Base-by-base conservation (phyloP, 2,113 vertebrate species). In the Podarcis raffonei region DNA sequence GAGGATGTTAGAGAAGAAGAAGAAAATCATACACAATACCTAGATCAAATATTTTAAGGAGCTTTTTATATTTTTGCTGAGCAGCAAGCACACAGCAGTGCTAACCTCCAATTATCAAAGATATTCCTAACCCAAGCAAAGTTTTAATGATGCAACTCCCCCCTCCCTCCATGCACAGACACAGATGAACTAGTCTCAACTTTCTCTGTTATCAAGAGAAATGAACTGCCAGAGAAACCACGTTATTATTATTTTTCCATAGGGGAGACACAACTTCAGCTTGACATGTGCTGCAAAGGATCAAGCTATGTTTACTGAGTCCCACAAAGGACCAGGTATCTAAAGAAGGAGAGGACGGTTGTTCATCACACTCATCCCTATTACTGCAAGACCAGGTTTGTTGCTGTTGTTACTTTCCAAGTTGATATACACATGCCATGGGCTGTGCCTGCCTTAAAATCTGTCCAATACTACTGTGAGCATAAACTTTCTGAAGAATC, bases 31-130 rank as follows among this genome's bases (percentile, higher is more conserved):
- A 72, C 90, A 75, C 48, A 75, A 22, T 68, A 88, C 30, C 72
- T 88, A 39, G 57, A 75, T 89, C 59, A 76, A 81, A 76, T 32
- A 35, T 0, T 0, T 77, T 76, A 0, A 16, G 79, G 62, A 22
- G 23, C 27, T 62, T 85, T 68, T 59, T 39, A 32, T 37, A 59
- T 62, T 53, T 65, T 80, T 71, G 69, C 0, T 82, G 0, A 74
- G 74, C 91, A 84, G 74, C 16, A 78, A 84, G 22, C n/a, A 62
- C 20, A 72, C 35, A 32, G n/a, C 25, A 75, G 35, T 35, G 77
- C 84, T 74, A 88, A 84, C 75, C n/a, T 89, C 80, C 69, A 57
- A 20, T 78, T 84, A 83, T 93, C 81, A 71, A 88, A 71, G 20
- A 6, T 3, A 89, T 87, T 89, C 81, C 62, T 77, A 88, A 76